These are phyloP conservation scores for Cheirogaleus major DNA, from an alignment of 2,797 vertebrate species.

Conservation along the genomic window DNA sequence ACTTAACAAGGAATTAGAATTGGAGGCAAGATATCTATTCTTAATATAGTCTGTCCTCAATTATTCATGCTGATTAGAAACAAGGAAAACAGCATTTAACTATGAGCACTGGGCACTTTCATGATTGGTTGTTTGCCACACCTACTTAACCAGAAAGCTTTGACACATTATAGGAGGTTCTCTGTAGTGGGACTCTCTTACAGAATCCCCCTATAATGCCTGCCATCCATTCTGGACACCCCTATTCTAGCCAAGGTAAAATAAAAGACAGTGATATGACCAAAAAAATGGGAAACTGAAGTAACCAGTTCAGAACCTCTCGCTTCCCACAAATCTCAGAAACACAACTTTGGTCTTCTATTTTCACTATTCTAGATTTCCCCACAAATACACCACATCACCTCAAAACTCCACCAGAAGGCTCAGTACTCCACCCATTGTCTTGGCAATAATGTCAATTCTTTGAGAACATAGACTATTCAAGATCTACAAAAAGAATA, in stretches of 20 bases:
- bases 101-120: neutral
- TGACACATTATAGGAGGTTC: neutral
- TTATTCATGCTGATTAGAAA: neutral
- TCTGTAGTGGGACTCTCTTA: neutral
- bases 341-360: conserved; percentile 11
- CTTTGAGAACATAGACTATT: conserved; percentile 32
- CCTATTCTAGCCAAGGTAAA: neutral
- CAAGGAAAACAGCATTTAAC: neutral
- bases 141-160: neutral
- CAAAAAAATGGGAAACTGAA: conserved; percentile 35
- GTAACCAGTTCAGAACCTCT: neutral
- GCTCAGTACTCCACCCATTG: neutral
- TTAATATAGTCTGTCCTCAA: neutral
- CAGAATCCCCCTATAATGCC: neutral
- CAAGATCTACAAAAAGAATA: neutral
- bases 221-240: neutral
- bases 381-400: neutral
- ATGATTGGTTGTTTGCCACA: neutral
- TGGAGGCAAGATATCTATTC: neutral
- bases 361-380: conserved; percentile 10
- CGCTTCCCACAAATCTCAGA: neutral
- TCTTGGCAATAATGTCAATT: conserved; percentile 42
- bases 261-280: neutral
- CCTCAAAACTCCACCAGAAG: neutral
- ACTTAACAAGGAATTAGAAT: neutral